Conservation (phyloP, 2,113 vertebrate species). For the Ophiodon elongatus region DNA sequence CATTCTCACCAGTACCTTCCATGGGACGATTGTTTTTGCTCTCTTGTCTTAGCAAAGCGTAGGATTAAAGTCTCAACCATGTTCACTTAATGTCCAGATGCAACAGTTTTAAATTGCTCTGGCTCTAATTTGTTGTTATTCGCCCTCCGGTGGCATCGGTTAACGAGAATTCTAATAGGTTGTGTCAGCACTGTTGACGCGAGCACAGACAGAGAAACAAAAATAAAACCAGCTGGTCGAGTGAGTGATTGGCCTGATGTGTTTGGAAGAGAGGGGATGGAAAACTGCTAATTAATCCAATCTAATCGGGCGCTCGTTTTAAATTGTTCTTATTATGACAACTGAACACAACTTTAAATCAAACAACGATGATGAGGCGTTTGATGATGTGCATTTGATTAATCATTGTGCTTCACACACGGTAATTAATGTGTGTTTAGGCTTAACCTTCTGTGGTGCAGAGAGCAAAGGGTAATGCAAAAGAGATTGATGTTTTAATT, state of each 20-base stretch:
- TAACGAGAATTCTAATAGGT: slow-evolving; percentile 16
- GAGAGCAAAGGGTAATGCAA: slow-evolving; percentile 18
- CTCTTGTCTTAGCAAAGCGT: slow-evolving; percentile 33
- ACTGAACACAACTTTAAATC: not conserved
- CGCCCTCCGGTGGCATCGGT: slow-evolving; percentile 14
- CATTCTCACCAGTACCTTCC: slow-evolving; percentile 12
- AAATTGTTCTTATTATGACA: not conserved
- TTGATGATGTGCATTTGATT: slow-evolving; percentile 29
- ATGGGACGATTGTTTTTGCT: slow-evolving; percentile 1
- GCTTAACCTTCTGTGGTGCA: slow-evolving; percentile 18
- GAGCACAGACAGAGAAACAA: not conserved
- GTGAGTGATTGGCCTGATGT: not conserved
- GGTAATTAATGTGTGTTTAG: slow-evolving; percentile 32
- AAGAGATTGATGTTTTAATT: slow-evolving; percentile 54
- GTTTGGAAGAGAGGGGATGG: not conserved
- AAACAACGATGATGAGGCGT: not conserved
- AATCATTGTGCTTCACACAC: not conserved
- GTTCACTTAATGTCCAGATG: slow-evolving; percentile 35
- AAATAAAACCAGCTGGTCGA: not conserved
- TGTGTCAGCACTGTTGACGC: not conserved
- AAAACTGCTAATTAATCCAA: not conserved
- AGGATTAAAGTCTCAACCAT: slow-evolving; percentile 25
- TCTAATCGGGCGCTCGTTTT: not conserved
- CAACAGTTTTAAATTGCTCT: slow-evolving; percentile 24
- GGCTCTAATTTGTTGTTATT: slow-evolving; percentile 37